These are phyloP conservation scores for Gorsachius goisagi DNA, from an alignment of 2,113 vertebrate species.

Conservation along the genomic window DNA sequence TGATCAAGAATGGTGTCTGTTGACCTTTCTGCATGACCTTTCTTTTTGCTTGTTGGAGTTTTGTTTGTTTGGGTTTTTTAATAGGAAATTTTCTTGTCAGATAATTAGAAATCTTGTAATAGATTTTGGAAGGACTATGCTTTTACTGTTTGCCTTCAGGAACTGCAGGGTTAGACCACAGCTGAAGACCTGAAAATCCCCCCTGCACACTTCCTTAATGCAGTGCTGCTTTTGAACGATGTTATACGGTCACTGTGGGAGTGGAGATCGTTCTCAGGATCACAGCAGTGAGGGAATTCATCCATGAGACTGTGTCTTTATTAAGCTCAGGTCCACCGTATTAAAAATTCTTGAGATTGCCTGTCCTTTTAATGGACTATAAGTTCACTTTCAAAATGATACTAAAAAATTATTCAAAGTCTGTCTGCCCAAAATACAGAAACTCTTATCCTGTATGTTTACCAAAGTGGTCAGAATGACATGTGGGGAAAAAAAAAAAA, in stretches of 20 bases:
- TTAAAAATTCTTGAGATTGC: slow-evolving; percentile 24
- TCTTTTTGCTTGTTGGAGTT: neutral
- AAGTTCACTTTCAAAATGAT: slow-evolving; percentile 1
- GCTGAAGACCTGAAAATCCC: neutral
- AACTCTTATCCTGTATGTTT: neutral
- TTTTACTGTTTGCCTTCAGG: neutral
- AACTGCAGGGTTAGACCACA: neutral
- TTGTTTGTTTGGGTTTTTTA: neutral
- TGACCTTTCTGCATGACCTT: neutral
- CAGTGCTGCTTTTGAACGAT: neutral
- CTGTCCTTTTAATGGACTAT: slow-evolving; percentile 19
- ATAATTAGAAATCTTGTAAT: neutral
- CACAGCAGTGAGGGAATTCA: neutral
- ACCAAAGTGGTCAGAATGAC: neutral
- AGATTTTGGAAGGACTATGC: neutral
- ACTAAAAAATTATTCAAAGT: neutral
- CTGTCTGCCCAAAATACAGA: neutral
- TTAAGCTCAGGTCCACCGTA: slow-evolving; percentile 10
- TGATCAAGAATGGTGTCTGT: neutral
- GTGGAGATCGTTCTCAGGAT: slow-evolving; percentile 13
- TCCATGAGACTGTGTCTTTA: slow-evolving; percentile 8
- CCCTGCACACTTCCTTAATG: neutral
- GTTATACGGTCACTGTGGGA: slow-evolving; percentile 2
- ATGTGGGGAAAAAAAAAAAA: neutral
- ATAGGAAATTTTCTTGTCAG: neutral